Conservation (phyloP, 2,888 invertebrate genomes). For the Dynastes maya region DNA sequence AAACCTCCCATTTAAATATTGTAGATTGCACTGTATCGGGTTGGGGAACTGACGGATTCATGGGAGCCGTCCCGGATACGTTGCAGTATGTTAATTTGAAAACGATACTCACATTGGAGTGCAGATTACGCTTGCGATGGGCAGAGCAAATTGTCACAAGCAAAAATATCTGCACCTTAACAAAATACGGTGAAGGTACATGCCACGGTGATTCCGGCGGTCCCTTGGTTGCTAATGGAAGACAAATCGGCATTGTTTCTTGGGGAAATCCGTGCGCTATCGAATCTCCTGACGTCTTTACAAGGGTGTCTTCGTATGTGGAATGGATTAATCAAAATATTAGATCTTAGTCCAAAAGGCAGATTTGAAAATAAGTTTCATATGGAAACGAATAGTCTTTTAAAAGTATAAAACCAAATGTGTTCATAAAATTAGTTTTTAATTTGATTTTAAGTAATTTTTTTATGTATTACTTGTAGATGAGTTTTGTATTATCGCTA, state of each 20-base stretch:
- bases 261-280: constrained; percentile 70
- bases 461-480: too few species aligned
- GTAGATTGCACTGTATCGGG: constrained; percentile 69
- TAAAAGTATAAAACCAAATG: too few species aligned
- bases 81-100: constrained; percentile 73
- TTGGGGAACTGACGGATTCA: constrained; percentile 73
- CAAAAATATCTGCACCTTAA: constrained; percentile 75
- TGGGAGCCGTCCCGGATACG: constrained; percentile 72
- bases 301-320: constrained; percentile 66
- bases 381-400: too few species aligned
- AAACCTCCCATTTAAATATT: constrained; percentile 63
- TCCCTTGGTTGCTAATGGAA: constrained; percentile 49
- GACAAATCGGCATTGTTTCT: constrained; percentile 62
- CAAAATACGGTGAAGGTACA: constrained; percentile 75
- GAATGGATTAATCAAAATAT: constrained; percentile 64
- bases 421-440: too few species aligned
- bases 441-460: too few species aligned
- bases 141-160: constrained; percentile 68
- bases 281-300: constrained; percentile 68
- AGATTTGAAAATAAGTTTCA: too few species aligned
- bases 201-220: constrained; percentile 70
- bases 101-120: constrained; percentile 1
- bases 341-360: too few species aligned
- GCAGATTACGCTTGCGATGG: neutral
- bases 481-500: neutral